Evolutionary conservation across 2,797 vertebrate species (phyloP).

Genomic region (Amblyopsis hoosieri): DNA sequence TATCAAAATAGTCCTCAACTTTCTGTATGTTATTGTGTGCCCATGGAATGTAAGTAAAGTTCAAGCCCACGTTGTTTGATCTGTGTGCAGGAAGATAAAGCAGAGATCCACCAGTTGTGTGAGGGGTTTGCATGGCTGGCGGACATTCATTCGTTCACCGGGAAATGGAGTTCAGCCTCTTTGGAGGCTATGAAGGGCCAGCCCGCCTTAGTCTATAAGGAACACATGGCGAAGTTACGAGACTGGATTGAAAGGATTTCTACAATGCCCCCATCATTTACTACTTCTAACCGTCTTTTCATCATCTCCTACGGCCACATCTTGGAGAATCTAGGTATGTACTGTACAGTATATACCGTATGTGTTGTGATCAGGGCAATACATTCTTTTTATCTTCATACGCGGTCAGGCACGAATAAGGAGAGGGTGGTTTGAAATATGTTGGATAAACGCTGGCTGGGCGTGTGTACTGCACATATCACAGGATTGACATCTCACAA

Average conservation of each 20-base stretch:
- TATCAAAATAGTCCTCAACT: too few species aligned
- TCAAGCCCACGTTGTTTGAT: background rate
- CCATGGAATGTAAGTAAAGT: too few species aligned
- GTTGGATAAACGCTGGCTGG: too few species aligned
- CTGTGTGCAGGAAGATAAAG: conserved; percentile 67
- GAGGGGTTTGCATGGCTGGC: conserved; percentile 70
- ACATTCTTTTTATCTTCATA: too few species aligned
- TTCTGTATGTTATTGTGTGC: too few species aligned
- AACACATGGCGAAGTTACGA: conserved; percentile 64
- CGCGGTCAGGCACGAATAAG: too few species aligned
- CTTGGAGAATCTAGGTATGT: conserved; percentile 72
- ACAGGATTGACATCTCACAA: too few species aligned
- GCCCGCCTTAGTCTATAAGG: conserved; percentile 64
- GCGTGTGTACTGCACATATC: too few species aligned
- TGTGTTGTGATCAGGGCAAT: background rate
- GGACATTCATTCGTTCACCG: conserved; percentile 65
- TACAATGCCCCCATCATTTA: conserved; percentile 51
- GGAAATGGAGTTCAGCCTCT: conserved; percentile 64
- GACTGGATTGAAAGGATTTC: conserved; percentile 67
- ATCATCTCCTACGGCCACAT: conserved; percentile 64
- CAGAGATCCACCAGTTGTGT: conserved; percentile 75
- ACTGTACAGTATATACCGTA: background rate
- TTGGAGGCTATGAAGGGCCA: conserved; percentile 68
- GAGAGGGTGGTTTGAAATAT: too few species aligned
- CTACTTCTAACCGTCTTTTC: conserved; percentile 75